A percentile compares a stretch with the other conserved stretches of the same genome.
phyloP scores from a whole-genome alignment of 2,113 vertebrate genomes.

The Syrmaticus mikado region DNA sequence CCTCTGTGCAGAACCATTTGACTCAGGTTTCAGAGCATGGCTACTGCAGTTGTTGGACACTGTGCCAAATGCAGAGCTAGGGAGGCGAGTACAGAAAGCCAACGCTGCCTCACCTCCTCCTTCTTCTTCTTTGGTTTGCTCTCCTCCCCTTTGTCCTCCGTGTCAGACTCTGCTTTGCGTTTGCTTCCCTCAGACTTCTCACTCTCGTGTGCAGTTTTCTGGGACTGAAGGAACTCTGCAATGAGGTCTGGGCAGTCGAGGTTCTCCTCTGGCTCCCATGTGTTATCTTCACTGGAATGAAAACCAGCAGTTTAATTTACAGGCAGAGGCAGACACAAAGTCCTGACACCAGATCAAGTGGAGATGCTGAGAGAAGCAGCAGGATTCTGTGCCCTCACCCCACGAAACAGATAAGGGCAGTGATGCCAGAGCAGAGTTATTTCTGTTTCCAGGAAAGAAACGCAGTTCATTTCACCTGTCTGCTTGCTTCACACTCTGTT shows the following conservation, averaged over 20 bases:
- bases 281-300: slow-evolving; percentile 92
- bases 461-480: accelerated
- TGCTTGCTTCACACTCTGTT: not conserved
- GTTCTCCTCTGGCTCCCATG: slow-evolving; percentile 98
- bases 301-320: not conserved
- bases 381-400: accelerated
- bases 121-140: slow-evolving; percentile 96
- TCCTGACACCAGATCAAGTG: accelerated
- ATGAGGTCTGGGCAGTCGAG: slow-evolving; percentile 97
- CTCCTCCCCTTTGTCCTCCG: slow-evolving; percentile 88
- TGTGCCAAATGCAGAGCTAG: accelerated
- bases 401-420: not conserved
- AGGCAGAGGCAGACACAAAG: not conserved
- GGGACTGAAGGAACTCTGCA: slow-evolving; percentile 94
- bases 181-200: slow-evolving; percentile 87
- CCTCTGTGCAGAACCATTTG: accelerated
- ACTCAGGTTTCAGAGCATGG: accelerated
- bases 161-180: slow-evolving; percentile 88
- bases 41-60: not conserved
- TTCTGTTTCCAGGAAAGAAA: not conserved
- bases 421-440: not conserved
- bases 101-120: slow-evolving; percentile 85
- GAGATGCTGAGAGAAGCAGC: not conserved
- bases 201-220: slow-evolving; percentile 88
- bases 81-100: not conserved